Evolutionary conservation across 1,140 invertebrate genomes (phyloP).

Genomic region (Zaprionus ghesquierei): DNA sequence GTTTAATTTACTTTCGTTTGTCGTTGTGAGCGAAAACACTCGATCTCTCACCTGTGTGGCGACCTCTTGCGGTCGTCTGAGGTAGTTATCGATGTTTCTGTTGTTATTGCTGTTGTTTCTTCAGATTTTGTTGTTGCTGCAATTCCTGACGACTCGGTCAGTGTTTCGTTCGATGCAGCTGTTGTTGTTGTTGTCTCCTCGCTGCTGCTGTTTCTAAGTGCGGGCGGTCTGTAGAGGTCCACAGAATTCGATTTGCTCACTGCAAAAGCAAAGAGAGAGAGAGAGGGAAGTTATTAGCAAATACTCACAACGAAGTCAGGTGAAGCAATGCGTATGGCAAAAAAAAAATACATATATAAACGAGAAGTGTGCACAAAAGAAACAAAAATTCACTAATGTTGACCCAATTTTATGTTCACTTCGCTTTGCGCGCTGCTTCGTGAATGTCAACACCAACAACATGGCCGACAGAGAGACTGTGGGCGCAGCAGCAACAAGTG

Average conservation of each 20-base stretch:
- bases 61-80: conserved; percentile 41
- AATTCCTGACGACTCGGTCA: conserved; percentile 22
- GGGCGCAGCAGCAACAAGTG: conserved; percentile 35
- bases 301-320: conserved; percentile 27
- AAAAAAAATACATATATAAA: conserved; percentile 1
- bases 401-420: conserved; percentile 66
- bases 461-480: conserved; percentile 30
- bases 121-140: not conserved
- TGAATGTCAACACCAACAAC: conserved; percentile 72
- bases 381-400: conserved; percentile 65
- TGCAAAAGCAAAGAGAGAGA: conserved; percentile 22
- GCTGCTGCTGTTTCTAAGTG: conserved; percentile 65
- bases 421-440: conserved; percentile 58
- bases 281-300: conserved; percentile 38
- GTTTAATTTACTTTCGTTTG: not conserved
- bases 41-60: conserved; percentile 37
- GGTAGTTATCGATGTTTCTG: conserved; percentile 37
- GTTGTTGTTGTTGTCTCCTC: conserved; percentile 46
- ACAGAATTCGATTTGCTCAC: conserved; percentile 79
- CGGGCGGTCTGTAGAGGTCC: conserved; percentile 77
- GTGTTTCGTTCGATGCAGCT: conserved; percentile 36
- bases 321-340: conserved; percentile 68
- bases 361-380: conserved; percentile 34
- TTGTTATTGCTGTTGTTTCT: conserved; percentile 31
- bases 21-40: not conserved